Conservation (phyloP, 2,113 vertebrate species). For the Bubo scandiacus region DNA sequence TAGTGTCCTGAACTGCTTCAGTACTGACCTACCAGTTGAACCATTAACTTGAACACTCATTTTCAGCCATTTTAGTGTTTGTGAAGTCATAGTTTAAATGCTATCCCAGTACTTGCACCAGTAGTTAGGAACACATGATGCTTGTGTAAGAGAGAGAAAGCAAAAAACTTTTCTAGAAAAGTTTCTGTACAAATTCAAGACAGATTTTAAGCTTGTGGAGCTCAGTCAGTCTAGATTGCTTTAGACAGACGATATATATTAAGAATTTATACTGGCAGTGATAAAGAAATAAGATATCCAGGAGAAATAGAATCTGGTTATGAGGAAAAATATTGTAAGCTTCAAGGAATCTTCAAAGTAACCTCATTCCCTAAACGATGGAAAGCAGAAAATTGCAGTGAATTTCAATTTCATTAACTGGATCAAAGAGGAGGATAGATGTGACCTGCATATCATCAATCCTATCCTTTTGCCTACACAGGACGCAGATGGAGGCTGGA, state of each 20-base stretch:
- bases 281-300: background rate
- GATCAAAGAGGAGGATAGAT: constrained; percentile 26
- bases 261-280: background rate
- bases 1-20: background rate
- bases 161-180: background rate
- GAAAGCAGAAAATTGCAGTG: constrained; percentile 2
- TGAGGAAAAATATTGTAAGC: background rate
- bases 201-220: background rate
- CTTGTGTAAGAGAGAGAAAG: background rate
- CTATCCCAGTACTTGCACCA: background rate
- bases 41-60: background rate
- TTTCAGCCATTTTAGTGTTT: background rate
- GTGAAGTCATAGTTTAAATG: background rate
- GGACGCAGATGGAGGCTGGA: background rate
- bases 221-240: background rate
- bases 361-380: background rate
- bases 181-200: background rate
- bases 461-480: background rate
- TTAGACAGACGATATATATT: background rate
- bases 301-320: background rate
- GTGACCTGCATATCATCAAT: background rate
- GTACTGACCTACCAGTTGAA: background rate
- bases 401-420: background rate
- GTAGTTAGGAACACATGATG: background rate
- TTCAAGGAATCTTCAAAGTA: constrained; percentile 32